These are phyloP conservation scores for Heliconius ethilla DNA, from an alignment of 2,888 invertebrate species.

Conservation along the genomic window DNA sequence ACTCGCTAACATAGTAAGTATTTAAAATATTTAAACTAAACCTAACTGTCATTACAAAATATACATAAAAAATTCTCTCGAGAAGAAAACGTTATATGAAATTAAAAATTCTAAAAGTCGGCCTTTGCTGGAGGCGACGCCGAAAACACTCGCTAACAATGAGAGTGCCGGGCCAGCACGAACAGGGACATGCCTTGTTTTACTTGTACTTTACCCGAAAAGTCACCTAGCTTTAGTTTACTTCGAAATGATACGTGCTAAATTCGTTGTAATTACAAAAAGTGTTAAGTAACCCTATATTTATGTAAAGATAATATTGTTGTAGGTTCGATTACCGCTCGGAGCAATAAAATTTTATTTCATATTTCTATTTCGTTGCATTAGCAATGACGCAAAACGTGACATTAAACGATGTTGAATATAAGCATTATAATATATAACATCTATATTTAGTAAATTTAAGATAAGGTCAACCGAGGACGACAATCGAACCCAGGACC, in stretches of 20 bases:
- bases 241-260: background rate
- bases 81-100: background rate
- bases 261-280: background rate
- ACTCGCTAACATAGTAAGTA: no score
- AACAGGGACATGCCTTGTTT: background rate
- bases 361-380: no score
- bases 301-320: no score
- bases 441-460: background rate
- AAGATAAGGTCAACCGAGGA: background rate
- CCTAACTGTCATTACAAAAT: background rate
- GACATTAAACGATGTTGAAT: no score
- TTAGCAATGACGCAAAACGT: no score
- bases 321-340: no score
- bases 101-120: background rate
- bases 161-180: background rate
- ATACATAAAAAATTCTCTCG: background rate
- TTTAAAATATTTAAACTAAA: no score
- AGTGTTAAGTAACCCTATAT: no score
- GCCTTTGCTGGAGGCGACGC: constrained; percentile 2
- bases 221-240: background rate
- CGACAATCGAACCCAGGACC: background rate
- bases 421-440: no score
- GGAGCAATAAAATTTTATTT: no score
- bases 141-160: constrained; percentile 12
- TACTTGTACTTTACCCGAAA: background rate